Percentiles rank a stretch among this genome's conserved stretches.
Evolutionary conservation across 2,113 vertebrate genomes (phyloP).

Genomic region (Corythoichthys haematopterus): DNA sequence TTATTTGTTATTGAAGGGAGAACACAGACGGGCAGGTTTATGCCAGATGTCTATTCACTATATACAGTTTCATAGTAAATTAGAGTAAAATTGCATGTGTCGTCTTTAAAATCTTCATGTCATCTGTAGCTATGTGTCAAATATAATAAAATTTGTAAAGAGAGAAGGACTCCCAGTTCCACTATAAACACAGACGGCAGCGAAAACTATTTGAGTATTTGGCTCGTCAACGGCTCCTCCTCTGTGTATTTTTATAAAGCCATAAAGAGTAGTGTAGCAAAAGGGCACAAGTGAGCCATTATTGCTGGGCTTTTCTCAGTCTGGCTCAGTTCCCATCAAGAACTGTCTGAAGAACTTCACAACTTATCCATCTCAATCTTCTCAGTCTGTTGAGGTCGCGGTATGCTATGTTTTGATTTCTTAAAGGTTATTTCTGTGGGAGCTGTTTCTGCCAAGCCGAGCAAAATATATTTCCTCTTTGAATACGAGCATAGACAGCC

Average conservation of each 20-base stretch:
- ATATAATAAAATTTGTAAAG: conserved; percentile 37
- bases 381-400: conserved; percentile 36
- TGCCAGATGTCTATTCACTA: neutral
- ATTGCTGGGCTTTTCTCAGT: conserved; percentile 37
- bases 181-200: conserved; percentile 52
- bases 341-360: conserved; percentile 40
- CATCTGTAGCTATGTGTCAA: conserved; percentile 32
- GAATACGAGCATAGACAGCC: conserved; percentile 5
- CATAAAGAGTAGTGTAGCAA: conserved; percentile 50
- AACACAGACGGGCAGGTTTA: neutral
- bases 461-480: conserved; percentile 11
- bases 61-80: neutral
- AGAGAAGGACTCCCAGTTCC: conserved; percentile 23
- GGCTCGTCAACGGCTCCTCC: conserved; percentile 46
- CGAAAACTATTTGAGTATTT: conserved; percentile 42
- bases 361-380: conserved; percentile 34
- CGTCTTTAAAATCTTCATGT: neutral
- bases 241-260: conserved; percentile 63
- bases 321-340: conserved; percentile 39
- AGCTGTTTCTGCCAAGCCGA: conserved; percentile 17
- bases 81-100: conserved; percentile 5
- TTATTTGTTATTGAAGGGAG: neutral
- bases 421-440: conserved; percentile 39
- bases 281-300: conserved; percentile 55
- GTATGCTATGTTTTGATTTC: conserved; percentile 46